Evolutionary conservation across 2,888 invertebrate species (phyloP).

Genomic region (Dolichopus griseipennis): DNA sequence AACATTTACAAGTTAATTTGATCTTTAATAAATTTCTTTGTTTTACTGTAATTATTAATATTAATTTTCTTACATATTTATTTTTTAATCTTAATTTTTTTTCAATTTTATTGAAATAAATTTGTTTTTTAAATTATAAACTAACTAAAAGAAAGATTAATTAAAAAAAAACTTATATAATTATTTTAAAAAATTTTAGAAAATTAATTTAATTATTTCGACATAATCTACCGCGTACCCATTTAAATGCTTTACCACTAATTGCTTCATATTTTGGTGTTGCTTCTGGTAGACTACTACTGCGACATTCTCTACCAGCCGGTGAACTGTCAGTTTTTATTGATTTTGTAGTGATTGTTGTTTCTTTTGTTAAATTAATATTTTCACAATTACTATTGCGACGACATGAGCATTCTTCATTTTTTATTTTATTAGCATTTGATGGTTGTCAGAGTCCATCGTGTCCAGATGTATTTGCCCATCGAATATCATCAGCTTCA

Average conservation of each 20-base stretch:
- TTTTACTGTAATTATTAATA: too few species aligned
- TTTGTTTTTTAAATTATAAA: neutral
- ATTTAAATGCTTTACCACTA: slow-evolving; percentile 41
- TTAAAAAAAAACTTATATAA: too few species aligned
- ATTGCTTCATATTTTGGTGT: slow-evolving; percentile 41
- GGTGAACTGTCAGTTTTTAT: neutral
- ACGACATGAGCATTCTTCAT: slow-evolving; percentile 30
- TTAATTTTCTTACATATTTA: too few species aligned
- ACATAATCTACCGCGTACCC: slow-evolving; percentile 42
- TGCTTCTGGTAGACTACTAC: slow-evolving; percentile 34
- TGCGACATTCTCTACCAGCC: slow-evolving; percentile 28
- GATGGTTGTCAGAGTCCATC: slow-evolving; percentile 44
- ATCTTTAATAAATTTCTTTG: too few species aligned
- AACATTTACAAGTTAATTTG: too few species aligned
- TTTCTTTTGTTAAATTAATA: neutral
- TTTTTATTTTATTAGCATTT: slow-evolving; percentile 25
- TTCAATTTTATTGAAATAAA: too few species aligned
- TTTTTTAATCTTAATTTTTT: too few species aligned
- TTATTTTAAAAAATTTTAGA: neutral
- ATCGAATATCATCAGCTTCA: slow-evolving; percentile 86
- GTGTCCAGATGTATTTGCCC: slow-evolving; percentile 49
- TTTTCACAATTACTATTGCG: slow-evolving; percentile 12
- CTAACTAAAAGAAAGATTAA: too few species aligned
- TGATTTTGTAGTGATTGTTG: neutral
- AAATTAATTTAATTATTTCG: slow-evolving; percentile 27